Conservation (phyloP, 2,797 vertebrate genomes). For the Enteromius treurensis region DNA sequence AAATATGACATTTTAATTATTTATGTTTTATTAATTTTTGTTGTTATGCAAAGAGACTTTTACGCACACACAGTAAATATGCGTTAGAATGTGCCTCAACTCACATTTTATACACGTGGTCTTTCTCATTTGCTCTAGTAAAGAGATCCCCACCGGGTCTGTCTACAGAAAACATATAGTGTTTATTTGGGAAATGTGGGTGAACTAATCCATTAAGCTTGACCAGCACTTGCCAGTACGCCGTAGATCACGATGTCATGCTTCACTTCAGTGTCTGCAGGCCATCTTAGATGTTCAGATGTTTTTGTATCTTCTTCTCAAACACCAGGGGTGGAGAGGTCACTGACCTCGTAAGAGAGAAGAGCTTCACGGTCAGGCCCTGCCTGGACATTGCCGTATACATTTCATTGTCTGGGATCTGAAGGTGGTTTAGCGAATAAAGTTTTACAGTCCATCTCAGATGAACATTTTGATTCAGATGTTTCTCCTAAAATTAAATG, state of each 20-base stretch:
- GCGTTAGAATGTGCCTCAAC: not conserved
- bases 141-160: slow-evolving; percentile 14
- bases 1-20: not conserved
- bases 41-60: not conserved
- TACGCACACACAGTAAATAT: not conserved
- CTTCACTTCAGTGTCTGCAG: slow-evolving; percentile 18
- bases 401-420: not conserved
- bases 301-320: slow-evolving; percentile 43
- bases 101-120: not conserved
- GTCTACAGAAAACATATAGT: slow-evolving; percentile 27
- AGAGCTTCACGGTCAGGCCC: not conserved
- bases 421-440: not conserved
- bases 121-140: slow-evolving; percentile 5
- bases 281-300: slow-evolving; percentile 29
- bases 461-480: not conserved
- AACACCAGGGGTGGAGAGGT: slow-evolving; percentile 39
- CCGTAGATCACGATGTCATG: slow-evolving; percentile 22
- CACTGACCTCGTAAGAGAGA: slow-evolving; percentile 35
- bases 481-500: not conserved
- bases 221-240: slow-evolving; percentile 25
- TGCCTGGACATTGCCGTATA: not conserved
- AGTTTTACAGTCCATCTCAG: not conserved
- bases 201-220: slow-evolving; percentile 44
- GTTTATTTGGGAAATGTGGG: slow-evolving; percentile 39
- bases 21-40: too few species aligned